Evolutionary conservation across 1,140 invertebrate genomes (phyloP).

Genomic region (Drosophila littoralis): DNA sequence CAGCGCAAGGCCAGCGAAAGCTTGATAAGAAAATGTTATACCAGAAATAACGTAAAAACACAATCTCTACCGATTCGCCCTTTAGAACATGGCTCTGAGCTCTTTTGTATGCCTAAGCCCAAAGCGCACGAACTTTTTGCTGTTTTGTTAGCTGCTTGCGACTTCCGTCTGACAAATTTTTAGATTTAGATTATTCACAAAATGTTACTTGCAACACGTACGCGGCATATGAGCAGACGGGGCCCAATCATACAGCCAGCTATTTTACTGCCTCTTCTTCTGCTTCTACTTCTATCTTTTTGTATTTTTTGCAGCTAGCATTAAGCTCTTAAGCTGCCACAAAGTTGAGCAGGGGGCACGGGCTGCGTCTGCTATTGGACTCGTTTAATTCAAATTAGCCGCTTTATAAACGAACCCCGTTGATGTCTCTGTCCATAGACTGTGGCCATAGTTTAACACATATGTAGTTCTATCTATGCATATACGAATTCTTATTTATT

Average conservation of each 20-base stretch:
- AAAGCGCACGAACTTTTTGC: slow-evolving; percentile 28
- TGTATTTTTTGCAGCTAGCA: not conserved
- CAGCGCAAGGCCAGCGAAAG: slow-evolving; percentile 21
- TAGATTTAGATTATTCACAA: slow-evolving; percentile 29
- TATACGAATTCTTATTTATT: slow-evolving; percentile 19
- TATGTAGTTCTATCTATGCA: not conserved
- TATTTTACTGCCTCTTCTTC: not conserved
- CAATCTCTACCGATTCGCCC: slow-evolving; percentile 23
- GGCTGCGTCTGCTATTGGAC: not conserved
- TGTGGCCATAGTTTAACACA: slow-evolving; percentile 4
- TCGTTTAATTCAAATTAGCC: slow-evolving; percentile 47
- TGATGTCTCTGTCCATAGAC: slow-evolving; percentile 41
- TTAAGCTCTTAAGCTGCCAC: not conserved
- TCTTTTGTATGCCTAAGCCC: slow-evolving; percentile 10
- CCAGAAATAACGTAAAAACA: not conserved
- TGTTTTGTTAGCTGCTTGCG: not conserved
- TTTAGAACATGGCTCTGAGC: slow-evolving; percentile 14
- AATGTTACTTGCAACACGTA: slow-evolving; percentile 48
- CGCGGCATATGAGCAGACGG: not conserved
- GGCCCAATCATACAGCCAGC: not conserved
- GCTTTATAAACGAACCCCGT: slow-evolving; percentile 41
- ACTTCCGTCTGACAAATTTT: slow-evolving; percentile 41
- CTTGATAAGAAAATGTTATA: slow-evolving; percentile 7
- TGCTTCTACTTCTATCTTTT: not conserved
- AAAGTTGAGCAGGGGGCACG: not conserved